Base-by-base conservation (phyloP, 1,140 invertebrate genomes). In the Platorchestia sp. region DNA sequence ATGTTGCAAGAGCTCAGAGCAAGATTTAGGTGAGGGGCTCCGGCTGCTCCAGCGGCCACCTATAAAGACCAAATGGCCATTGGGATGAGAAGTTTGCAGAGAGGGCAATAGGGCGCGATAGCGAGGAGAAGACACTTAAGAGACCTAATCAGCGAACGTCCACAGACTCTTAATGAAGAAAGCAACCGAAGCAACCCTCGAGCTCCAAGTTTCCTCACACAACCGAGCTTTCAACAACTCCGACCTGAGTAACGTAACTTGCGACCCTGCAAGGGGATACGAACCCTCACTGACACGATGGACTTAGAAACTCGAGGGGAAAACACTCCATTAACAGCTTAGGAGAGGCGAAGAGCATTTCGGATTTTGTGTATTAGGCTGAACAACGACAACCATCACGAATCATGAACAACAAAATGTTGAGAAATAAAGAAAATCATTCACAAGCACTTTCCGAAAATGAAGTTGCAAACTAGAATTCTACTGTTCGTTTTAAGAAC, bases 41-140 rank as follows among this genome's bases (percentile, higher is more conserved):
- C 19, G 91, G 91, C 45, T 47, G 91, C 14, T 47, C 45, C 41
- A 40, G 45, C 45, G 91, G 45, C 91, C 91, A 93, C 91, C 91
- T 93, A 93, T 93, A 93, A 93, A 47, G 45, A 93, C 91, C 91
- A 93, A 93, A 93, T 93, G 91, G 91, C 91, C 91, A 93, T 45
- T 44, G 45, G 43, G 91, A 93, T 93, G 91, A 93, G 91, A 93
- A 93, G 91, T 93, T 93, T 93, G 91, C 91, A 90, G 87, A 90
- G 87, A 90, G 87, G 87, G 87, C 87, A 93, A 93, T 40, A 93
- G 91, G 91, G 91, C 45, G 91, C 91, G 91, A 93, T 93, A 93
- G 91, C 91, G 91, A 93, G 45, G 43, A 93, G 91, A 93, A 93
- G 91, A 93, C 91, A 93, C 91, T 93, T 93, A 93, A 93, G 91